These are phyloP conservation scores for Aleadryas rufinucha DNA, from an alignment of 2,113 vertebrate species.

Conservation along the genomic window DNA sequence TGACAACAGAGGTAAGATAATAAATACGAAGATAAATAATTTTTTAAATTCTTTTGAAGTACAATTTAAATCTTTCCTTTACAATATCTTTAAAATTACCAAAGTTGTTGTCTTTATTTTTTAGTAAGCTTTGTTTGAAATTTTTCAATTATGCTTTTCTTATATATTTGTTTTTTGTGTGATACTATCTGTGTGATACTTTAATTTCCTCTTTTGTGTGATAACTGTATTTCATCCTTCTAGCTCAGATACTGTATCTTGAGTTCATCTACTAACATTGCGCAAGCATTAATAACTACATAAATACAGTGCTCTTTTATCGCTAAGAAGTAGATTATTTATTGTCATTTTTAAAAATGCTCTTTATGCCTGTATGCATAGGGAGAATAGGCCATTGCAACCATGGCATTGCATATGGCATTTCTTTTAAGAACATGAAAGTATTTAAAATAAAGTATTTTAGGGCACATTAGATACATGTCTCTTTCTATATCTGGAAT, in stretches of 20 bases:
- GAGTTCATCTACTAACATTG: background rate
- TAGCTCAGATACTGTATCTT: background rate
- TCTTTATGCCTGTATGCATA: background rate
- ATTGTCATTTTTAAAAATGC: background rate
- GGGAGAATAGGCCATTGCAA: background rate
- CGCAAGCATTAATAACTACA: background rate
- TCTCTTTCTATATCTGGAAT: background rate
- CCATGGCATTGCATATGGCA: background rate
- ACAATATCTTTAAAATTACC: background rate
- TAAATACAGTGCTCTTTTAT: background rate
- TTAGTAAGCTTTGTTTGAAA: background rate
- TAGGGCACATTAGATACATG: background rate
- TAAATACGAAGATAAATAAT: background rate
- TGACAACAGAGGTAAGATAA: constrained; percentile 87
- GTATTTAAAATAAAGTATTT: background rate
- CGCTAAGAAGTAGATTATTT: background rate
- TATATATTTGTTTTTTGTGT: background rate
- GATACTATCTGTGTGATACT: background rate
- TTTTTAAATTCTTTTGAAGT: background rate
- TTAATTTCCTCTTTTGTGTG: background rate
- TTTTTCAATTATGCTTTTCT: background rate
- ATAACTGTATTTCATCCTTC: background rate
- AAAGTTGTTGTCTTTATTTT: background rate
- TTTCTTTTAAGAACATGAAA: background rate
- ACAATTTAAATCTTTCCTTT: background rate